phyloP scores from a whole-genome alignment of 2,888 invertebrate species.

The Gastrophysa polygoni region DNA sequence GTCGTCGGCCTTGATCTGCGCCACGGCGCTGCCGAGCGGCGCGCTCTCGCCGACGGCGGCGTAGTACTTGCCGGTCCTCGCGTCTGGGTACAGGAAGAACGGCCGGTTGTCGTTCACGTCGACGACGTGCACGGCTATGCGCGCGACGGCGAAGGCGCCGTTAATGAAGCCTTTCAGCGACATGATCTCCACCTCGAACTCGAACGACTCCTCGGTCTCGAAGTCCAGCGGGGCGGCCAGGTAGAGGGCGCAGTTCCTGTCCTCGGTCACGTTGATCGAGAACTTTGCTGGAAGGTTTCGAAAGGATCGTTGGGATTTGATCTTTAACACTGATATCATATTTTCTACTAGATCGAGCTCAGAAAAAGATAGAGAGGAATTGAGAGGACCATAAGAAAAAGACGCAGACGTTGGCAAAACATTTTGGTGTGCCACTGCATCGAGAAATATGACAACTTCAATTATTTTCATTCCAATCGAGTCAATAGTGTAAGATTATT shows the following conservation, averaged over 20 bases:
- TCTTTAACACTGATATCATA: too few relatives aligned
- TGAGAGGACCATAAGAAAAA: too few relatives aligned
- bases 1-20: constrained; percentile 86
- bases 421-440: too few relatives aligned
- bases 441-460: too few relatives aligned
- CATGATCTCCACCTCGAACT: constrained; percentile 76
- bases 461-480: too few relatives aligned
- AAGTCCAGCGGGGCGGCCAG: constrained; percentile 78
- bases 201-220: constrained; percentile 75
- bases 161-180: constrained; percentile 83
- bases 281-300: constrained; percentile 66
- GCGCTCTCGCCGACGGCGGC: constrained; percentile 78
- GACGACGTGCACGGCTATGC: constrained; percentile 78
- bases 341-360: too few relatives aligned
- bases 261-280: constrained; percentile 73
- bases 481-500: too few relatives aligned
- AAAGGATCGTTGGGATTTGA: not conserved
- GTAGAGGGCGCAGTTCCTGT: constrained; percentile 82
- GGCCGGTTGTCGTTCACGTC: constrained; percentile 93
- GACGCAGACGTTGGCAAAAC: too few relatives aligned
- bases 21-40: constrained; percentile 71
- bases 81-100: constrained; percentile 73
- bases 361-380: too few relatives aligned
- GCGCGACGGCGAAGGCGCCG: constrained; percentile 74
- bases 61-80: constrained; percentile 70